Evolutionary conservation across 2,888 invertebrate species (phyloP), one percentile per base, ranked within the genome.

Genomic region (Noctua comes): DNA sequence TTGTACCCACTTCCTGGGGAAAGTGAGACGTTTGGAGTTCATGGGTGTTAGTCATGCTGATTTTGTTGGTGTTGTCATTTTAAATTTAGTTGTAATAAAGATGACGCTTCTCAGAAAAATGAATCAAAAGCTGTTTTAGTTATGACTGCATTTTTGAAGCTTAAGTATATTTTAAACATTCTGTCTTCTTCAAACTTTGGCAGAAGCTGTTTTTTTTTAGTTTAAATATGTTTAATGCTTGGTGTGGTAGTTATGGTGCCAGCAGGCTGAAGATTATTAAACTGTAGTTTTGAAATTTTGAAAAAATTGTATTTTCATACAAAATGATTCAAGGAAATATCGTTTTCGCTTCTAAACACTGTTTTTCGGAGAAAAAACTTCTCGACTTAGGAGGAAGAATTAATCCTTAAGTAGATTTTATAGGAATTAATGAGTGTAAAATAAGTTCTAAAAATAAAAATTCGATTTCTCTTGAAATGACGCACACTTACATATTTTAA

Each of bases 11-110:
- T 86, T 86, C 84, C 80, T 82, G 76, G 88, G 79, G 91, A 91
- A 91, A 90, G 91, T 90, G 80, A 89, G 88, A 88, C 84, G 86
- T 87, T 80, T 82, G 40, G 66, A 80, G 69, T 84, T 85, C 73
- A 79, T 84, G 59, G 62, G 31, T 73, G 71, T 87, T 82, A 84
- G 85, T 84, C 73, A 76, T 71, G 40, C 57, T 7, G n/a, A 31
- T 59, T 59, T 59, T 84, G 40, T 64, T 69, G 68, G 27, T 57
- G 27, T 59, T 69, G 51, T 65, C 7, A 31, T 71, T 71, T 43
- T 43, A 1, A 24, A 8, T 73, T 72, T 24, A 16, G 5, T 18
- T 18, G 2, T 31, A n/a, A 73, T 3, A 43, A 66, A n/a, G n/a
- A 8, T 66, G n/a, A 66, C 8, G 43, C 16, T 43, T 21, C 31